A percentile compares a stretch with the other conserved stretches of the same genome.
Conservation (phyloP, 2,797 vertebrate species). For the Crocidura indochinensis region DNA sequence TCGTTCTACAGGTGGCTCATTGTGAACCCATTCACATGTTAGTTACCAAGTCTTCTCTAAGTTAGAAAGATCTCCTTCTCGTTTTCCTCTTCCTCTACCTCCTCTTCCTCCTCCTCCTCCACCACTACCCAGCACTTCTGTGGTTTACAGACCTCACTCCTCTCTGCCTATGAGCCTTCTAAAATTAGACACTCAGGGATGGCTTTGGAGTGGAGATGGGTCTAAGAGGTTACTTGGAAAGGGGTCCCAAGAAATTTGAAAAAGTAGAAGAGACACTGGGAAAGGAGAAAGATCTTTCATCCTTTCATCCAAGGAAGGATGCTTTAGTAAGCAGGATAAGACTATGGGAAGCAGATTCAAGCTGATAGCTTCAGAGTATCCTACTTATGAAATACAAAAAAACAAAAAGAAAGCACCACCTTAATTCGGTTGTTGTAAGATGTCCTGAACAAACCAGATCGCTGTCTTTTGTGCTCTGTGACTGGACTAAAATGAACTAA, state of each 20-base stretch:
- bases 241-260: slow-evolving; percentile 34
- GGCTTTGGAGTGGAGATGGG: background rate
- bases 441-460: background rate
- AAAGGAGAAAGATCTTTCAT: slow-evolving; percentile 40
- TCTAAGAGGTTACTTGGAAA: slow-evolving; percentile 22
- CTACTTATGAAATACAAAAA: background rate
- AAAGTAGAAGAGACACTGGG: background rate
- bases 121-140: too few relatives aligned
- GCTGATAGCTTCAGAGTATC: too few relatives aligned
- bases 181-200: background rate
- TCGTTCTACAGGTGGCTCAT: background rate
- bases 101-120: too few relatives aligned
- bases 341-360: background rate
- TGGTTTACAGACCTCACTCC: background rate
- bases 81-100: too few relatives aligned
- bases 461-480: background rate
- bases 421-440: background rate
- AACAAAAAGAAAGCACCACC: background rate
- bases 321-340: background rate
- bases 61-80: background rate
- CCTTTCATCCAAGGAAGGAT: background rate
- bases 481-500: background rate
- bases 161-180: background rate
- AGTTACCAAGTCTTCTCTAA: background rate
- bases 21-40: background rate